Percentiles rank a stretch among this genome's conserved stretches.
Evolutionary conservation across 2,888 invertebrate species (phyloP).

Genomic region (Cinara cedri): DNA sequence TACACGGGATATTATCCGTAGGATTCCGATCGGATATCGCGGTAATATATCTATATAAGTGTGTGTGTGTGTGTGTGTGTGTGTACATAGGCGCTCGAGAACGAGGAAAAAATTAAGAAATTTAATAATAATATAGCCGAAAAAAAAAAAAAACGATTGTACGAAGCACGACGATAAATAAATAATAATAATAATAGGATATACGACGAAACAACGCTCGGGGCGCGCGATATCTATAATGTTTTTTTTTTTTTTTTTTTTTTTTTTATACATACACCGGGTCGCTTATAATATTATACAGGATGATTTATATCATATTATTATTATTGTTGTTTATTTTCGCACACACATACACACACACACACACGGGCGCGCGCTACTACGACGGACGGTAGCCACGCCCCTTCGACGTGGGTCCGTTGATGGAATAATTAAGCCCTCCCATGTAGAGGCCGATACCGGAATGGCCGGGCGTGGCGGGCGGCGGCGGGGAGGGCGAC

Average conservation of each 20-base stretch:
- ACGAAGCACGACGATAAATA: background rate
- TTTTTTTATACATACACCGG: no score
- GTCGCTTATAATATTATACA: background rate
- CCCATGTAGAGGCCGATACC: constrained; percentile 60
- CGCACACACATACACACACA: constrained; percentile 10
- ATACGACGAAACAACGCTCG: background rate
- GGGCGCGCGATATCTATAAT: background rate
- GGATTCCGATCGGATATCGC: no score
- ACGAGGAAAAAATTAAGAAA: no score
- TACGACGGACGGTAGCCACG: constrained; percentile 44
- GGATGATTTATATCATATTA: constrained; percentile 30
- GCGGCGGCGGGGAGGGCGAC: constrained; percentile 24
- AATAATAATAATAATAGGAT: background rate
- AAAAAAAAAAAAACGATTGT: no score
- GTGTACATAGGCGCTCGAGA: no score
- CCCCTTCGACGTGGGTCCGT: constrained; percentile 58
- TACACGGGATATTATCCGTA: no score
- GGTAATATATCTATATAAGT: no score
- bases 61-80: no score
- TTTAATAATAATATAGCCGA: no score
- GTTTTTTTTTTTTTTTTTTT: background rate
- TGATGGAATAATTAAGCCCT: constrained; percentile 60
- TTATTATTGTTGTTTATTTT: constrained; percentile 45
- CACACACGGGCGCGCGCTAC: background rate
- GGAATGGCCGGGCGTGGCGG: constrained; percentile 53